Base-by-base conservation (phyloP, 2,797 vertebrate species). In the Ctenopoma kingsleyae region DNA sequence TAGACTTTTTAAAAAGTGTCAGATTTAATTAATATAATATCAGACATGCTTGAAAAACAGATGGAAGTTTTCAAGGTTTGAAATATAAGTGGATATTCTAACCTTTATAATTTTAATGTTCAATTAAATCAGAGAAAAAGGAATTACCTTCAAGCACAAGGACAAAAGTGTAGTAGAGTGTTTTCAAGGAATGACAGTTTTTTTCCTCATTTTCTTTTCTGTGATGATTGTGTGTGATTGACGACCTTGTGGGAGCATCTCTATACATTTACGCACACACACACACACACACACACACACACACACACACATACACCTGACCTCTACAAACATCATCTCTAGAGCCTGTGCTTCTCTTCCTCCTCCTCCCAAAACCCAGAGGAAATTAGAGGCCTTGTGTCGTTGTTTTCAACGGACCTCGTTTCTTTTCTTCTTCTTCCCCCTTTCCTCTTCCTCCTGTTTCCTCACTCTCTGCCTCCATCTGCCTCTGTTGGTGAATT, bases 321-420 rank as follows among this genome's bases (percentile, higher is more conserved):
- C 87, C 86, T 88, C 84, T 70, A 66, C 65, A 5, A 63, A 41
- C 61, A 54, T 38, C 68, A 56, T 77, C 86, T 87, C 70, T 67
- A 71, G 68, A 74, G 80, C 65, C 35, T 0, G 6, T 8, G 40
- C 43, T 47, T 55, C 72, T 44, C 67, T 32, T 65, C 55, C 49
- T n/a, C 72, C 72, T 35, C 48, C 52, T 83, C 90, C 91, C 86
- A 92, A 95, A 94, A 95, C 96, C 96, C 95, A 92, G 92, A 98
- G 96, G 96, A 98, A 98, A 97, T 96, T 94, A 97, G 93, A 90
- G 92, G 92, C 91, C 93, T 93, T 85, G 92, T 92, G 92, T 87
- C 92, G 89, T 96, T 96, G 92, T 96, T 97, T 96, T 95, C 93
- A 91, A 91, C 94, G 94, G 94, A 96, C 93, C 96, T 96, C 94